Evolutionary conservation across 2,797 vertebrate species (phyloP).

Genomic region (Lithobates pipiens): DNA sequence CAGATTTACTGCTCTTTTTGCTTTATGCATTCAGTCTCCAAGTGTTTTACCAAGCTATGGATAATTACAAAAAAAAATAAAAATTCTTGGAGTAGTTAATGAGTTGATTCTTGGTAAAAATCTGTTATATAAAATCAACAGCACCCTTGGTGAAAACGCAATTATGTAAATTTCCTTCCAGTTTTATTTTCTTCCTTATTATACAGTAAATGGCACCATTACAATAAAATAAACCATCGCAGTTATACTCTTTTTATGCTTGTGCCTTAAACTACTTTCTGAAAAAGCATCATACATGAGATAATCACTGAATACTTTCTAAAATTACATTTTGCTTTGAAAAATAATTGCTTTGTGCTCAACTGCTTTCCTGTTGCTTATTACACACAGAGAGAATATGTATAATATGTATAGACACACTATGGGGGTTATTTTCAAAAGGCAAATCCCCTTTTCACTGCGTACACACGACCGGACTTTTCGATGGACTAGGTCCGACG

Average conservation of each 20-base stretch:
- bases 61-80: slow-evolving; percentile 17
- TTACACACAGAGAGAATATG: neutral
- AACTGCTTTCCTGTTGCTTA: neutral
- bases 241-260: slow-evolving; percentile 32
- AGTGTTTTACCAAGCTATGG: slow-evolving; percentile 23
- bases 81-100: slow-evolving; percentile 40
- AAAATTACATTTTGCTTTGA: slow-evolving; percentile 18
- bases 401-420: neutral
- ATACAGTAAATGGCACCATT: slow-evolving; percentile 34
- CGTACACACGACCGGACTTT: no score
- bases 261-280: slow-evolving; percentile 22
- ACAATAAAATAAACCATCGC: slow-evolving; percentile 44
- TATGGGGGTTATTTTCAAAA: no score
- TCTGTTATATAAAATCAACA: slow-evolving; percentile 28
- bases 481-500: no score
- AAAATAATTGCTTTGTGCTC: slow-evolving; percentile 9
- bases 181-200: slow-evolving; percentile 48
- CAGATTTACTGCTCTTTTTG: slow-evolving; percentile 27
- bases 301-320: slow-evolving; percentile 44
- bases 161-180: slow-evolving; percentile 48
- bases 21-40: slow-evolving; percentile 9
- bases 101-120: slow-evolving; percentile 48
- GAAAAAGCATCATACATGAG: slow-evolving; percentile 22
- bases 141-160: slow-evolving; percentile 44
- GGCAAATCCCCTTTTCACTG: no score